A percentile compares a stretch with the other conserved stretches of the same genome.
Evolutionary conservation across 2,797 vertebrate genomes (phyloP).

Genomic region (Myripristis murdjan): DNA sequence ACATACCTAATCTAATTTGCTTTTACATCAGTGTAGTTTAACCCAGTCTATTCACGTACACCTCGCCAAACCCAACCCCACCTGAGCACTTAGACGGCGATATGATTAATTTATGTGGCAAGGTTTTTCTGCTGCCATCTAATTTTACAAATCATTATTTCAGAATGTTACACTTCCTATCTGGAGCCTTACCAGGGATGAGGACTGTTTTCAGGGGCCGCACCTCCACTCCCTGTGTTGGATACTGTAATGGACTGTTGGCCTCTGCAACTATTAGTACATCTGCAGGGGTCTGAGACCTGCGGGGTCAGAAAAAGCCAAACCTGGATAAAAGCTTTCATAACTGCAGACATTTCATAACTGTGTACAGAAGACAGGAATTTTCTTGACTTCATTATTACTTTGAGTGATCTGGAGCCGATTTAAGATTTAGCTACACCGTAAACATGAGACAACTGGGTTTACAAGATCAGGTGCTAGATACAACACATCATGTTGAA

Average conservation of each 20-base stretch:
- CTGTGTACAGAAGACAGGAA: background rate
- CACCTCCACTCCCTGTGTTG: constrained; percentile 87
- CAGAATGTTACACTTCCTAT: too few relatives aligned
- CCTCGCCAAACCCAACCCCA: too few relatives aligned
- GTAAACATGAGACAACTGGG: background rate
- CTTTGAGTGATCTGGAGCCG: background rate
- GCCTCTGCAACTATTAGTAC: constrained; percentile 85
- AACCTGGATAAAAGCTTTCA: background rate
- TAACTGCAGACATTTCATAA: constrained; percentile 3
- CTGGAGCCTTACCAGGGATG: constrained; percentile 85
- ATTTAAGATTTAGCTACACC: background rate
- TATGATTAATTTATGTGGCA: background rate
- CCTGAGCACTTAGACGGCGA: too few relatives aligned
- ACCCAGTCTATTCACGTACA: too few relatives aligned
- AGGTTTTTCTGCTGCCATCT: too few relatives aligned
- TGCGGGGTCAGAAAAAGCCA: constrained; percentile 54
- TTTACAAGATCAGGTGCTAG: background rate
- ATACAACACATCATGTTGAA: background rate
- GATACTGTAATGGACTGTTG: constrained; percentile 88
- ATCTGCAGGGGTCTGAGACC: constrained; percentile 84
- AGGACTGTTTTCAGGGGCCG: constrained; percentile 84
- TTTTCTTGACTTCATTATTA: background rate
- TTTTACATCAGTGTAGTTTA: too few relatives aligned
- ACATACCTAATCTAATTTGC: too few relatives aligned
- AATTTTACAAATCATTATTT: too few relatives aligned